Conservation (phyloP, 2,113 vertebrate genomes). For the Pogonocichla stellata region DNA sequence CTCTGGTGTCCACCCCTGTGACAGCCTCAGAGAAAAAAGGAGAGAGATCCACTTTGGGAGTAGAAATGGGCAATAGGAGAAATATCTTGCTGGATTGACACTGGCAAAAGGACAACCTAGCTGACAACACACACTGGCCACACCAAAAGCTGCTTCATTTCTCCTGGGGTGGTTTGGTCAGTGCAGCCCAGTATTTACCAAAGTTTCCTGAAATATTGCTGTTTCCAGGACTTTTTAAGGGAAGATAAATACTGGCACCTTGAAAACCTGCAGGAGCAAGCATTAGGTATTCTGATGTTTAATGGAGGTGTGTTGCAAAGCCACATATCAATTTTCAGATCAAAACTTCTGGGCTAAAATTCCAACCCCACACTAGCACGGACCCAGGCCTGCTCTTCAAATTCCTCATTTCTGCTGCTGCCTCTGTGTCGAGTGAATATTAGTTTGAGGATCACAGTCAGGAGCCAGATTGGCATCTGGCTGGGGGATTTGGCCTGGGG, state of each 20-base stretch:
- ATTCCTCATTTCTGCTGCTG: not conserved
- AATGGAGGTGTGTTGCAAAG: not conserved
- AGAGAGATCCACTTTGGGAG: not conserved
- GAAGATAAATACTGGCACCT: not conserved
- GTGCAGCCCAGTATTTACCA: not conserved
- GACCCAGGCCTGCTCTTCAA: not conserved
- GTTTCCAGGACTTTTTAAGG: not conserved
- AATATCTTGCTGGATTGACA: not conserved
- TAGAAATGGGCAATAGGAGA: not conserved
- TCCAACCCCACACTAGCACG: rapidly evolving
- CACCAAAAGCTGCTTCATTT: not conserved
- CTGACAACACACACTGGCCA: not conserved
- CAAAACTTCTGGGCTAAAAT: not conserved
- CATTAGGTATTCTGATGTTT: not conserved
- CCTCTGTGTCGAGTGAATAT: not conserved
- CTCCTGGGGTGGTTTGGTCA: not conserved
- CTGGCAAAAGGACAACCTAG: not conserved
- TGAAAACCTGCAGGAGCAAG: not conserved
- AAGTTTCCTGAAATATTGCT: not conserved
- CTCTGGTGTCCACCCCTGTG: not conserved
- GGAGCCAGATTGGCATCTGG: constrained; percentile 9
- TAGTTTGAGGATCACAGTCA: not conserved
- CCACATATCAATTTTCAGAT: not conserved
- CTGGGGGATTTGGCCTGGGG: not conserved
- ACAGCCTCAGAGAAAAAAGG: not conserved